Conservation (phyloP, 2,113 vertebrate genomes). For the Menidia beryllina region DNA sequence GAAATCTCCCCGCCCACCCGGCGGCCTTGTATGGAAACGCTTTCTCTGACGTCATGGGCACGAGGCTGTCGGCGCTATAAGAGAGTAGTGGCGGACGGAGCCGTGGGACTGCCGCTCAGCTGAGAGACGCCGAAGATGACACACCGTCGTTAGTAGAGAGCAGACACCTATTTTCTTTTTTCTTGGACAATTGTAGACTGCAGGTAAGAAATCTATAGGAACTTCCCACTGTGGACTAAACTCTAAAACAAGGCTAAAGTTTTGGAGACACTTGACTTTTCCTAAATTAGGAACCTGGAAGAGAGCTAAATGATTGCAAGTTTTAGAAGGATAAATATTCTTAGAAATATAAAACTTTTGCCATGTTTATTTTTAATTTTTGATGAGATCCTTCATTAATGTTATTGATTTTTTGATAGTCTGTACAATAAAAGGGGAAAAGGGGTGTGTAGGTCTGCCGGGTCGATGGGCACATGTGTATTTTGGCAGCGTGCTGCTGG, state of each 20-base stretch:
- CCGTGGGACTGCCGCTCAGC: conserved; percentile 37
- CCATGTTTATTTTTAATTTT: too few relatives aligned
- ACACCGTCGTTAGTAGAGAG: conserved; percentile 45
- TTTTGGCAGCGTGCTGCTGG: background rate
- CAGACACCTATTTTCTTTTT: too few relatives aligned
- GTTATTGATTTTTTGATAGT: background rate
- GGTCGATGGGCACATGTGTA: background rate
- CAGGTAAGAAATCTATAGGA: conserved; percentile 58
- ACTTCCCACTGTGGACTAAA: background rate
- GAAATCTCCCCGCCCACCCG: conserved; percentile 86
- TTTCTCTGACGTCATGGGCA: conserved; percentile 85
- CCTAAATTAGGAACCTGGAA: background rate
- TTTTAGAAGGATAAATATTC: background rate
- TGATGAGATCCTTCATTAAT: background rate
- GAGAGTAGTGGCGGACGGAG: background rate
- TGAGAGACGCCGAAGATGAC: conserved; percentile 41
- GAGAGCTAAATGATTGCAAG: background rate
- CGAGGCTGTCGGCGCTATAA: conserved; percentile 58
- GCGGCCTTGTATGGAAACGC: conserved; percentile 81
- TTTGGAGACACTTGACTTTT: background rate
- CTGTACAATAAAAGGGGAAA: too few relatives aligned
- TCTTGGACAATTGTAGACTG: conserved; percentile 26
- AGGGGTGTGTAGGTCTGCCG: background rate
- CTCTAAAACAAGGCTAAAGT: background rate
- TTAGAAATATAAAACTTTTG: background rate